Percentiles rank a stretch among this genome's conserved stretches.
Conservation (phyloP, 2,888 invertebrate species). For the Neoaliturus tenellus region DNA sequence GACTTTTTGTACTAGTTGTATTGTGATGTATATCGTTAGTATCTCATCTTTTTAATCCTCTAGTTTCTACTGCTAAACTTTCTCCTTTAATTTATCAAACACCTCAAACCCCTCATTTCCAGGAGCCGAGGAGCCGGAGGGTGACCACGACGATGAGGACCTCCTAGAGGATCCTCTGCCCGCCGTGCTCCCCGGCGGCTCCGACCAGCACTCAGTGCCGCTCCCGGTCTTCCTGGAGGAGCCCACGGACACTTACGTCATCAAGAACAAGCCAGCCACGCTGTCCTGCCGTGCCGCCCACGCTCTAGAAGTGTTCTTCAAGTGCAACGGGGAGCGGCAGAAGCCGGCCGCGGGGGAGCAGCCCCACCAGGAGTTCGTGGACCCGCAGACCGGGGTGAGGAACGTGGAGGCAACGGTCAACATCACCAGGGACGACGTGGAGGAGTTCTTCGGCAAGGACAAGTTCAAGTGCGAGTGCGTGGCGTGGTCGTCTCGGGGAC, state of each 20-base stretch:
- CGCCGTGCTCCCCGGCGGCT: conserved; percentile 58
- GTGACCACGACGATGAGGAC: conserved; percentile 32
- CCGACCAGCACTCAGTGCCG: conserved; percentile 75
- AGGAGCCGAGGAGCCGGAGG: conserved; percentile 33
- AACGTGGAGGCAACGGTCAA: conserved; percentile 91
- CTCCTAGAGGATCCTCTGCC: conserved; percentile 57
- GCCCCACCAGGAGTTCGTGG: conserved; percentile 88
- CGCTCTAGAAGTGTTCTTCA: conserved; percentile 89
- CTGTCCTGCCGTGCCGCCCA: conserved; percentile 94
- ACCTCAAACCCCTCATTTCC: too few species aligned
- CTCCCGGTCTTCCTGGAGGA: conserved; percentile 92
- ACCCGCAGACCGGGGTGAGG: conserved; percentile 91
- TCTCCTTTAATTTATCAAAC: too few species aligned
- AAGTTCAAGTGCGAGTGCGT: conserved; percentile 93
- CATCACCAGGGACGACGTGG: conserved; percentile 91
- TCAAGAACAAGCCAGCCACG: conserved; percentile 93
- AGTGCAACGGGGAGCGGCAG: conserved; percentile 85
- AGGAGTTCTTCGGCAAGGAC: conserved; percentile 90
- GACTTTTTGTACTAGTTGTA: too few species aligned
- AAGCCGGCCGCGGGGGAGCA: conserved; percentile 77
- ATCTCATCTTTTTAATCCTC: too few species aligned
- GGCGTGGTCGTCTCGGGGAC: conserved; percentile 92
- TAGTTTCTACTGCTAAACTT: too few species aligned
- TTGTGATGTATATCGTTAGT: too few species aligned
- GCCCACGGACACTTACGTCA: conserved; percentile 93